Evolutionary conservation across 2,797 vertebrate species (phyloP).

Genomic region (Loris lydekkerianus): DNA sequence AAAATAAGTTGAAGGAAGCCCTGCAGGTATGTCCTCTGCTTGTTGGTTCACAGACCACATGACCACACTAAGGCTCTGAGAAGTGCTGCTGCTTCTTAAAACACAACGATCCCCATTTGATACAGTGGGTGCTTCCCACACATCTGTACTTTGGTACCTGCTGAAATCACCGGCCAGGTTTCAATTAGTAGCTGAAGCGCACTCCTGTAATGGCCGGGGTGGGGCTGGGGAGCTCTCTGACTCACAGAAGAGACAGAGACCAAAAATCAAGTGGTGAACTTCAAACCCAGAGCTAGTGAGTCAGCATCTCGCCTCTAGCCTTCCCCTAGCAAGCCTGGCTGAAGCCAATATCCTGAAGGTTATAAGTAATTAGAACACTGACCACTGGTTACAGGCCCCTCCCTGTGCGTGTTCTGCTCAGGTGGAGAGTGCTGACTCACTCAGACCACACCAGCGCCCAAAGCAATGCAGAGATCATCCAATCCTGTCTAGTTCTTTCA

Average conservation of each 20-base stretch:
- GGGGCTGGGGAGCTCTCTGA: not conserved
- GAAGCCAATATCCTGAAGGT: not conserved
- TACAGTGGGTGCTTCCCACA: not conserved
- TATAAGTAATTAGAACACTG: not conserved
- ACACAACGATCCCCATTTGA: not conserved
- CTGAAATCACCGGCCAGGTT: not conserved
- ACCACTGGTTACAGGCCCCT: not conserved
- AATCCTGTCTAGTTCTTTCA: not conserved
- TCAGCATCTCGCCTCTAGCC: not conserved
- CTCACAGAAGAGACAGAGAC: slow-evolving; percentile 14
- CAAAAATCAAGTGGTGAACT: slow-evolving; percentile 24
- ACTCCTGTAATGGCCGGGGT: not conserved
- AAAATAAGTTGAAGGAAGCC: not conserved
- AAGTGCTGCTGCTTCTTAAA: not conserved
- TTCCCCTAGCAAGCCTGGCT: not conserved
- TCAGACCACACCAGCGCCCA: not conserved
- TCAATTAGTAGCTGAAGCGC: not conserved
- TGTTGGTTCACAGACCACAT: not conserved
- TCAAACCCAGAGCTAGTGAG: slow-evolving; percentile 49
- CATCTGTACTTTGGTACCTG: not conserved
- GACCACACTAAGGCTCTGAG: not conserved
- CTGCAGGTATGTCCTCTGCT: not conserved
- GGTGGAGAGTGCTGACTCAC: slow-evolving; percentile 50
- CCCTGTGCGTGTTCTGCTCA: not conserved
- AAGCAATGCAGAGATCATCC: not conserved